Base-by-base conservation (phyloP, 1,140 invertebrate species). In the Bombus cullumanus region DNA sequence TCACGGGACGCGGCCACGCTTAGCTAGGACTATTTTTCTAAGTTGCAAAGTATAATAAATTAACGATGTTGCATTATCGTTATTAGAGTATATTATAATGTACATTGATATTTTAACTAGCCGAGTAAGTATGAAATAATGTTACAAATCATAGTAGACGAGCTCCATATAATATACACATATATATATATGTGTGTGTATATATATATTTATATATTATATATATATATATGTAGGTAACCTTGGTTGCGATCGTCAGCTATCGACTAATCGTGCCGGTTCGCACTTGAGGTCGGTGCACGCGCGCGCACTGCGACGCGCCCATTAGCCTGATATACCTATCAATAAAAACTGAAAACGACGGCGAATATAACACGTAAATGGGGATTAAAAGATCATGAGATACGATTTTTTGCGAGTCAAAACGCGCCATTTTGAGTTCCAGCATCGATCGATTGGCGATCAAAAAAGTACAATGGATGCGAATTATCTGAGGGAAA, bases 21-120 rank as follows among this genome's bases (percentile, higher is more conserved):
- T 92, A 92, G 89, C 92, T 92, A 94, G 87, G 92, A 95, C 92
- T 95, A 95, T 95, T 95, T 95, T 95, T 95, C 93, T 95, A 95
- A 95, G 92, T 95, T 95, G 94, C 95, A 94, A 95, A 94, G 90
- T 94, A 93, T 95, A 94, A 95, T 93, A 93, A 95, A 95, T 94
- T 94, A 95, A 94, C 90, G 87, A 95, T 92, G 94, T 95, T 95
- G 94, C 93, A 95, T 95, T 95, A 94, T 95, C 94, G 94, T 95
- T 95, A 95, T 93, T 95, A 95, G 93, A 95, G 92, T 95, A 94
- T 92, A 93, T 91, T 91, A 87, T 90, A 87, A 89, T 92, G 90
- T 93, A 94, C 94, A 93, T 92, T 86, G 86, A 94, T 94, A 95
- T 94, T 94, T 94, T 94, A 93, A 94, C 88, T 94, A 95, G 93